Conservation (phyloP, 1,140 invertebrate species). For the Zaprionus africanus region DNA sequence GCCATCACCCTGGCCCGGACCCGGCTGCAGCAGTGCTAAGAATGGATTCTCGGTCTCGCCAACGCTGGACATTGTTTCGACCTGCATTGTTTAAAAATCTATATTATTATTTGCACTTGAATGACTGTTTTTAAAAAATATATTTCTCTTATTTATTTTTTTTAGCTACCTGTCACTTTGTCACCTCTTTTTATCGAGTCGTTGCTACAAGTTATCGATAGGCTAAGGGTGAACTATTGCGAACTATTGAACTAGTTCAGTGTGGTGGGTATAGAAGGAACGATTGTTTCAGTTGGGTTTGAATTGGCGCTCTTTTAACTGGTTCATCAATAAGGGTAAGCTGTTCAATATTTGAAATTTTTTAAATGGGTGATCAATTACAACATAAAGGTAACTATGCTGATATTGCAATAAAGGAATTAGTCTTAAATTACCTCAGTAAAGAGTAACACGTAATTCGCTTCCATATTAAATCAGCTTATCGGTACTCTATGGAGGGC, state of each 20-base stretch:
- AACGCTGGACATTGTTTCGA: conserved; percentile 56
- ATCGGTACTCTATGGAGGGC: background rate
- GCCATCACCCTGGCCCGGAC: conserved; percentile 41
- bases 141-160: conserved; percentile 11
- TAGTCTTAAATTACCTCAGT: background rate
- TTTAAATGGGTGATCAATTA: background rate
- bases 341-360: background rate
- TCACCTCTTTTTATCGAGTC: conserved; percentile 20
- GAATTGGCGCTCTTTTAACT: background rate
- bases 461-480: background rate
- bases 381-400: background rate
- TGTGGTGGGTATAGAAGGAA: background rate
- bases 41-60: conserved; percentile 71
- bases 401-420: background rate
- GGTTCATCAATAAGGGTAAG: background rate
- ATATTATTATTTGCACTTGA: background rate
- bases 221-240: background rate
- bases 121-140: conserved; percentile 13
- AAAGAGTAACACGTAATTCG: background rate
- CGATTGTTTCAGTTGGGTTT: background rate
- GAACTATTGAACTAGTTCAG: background rate
- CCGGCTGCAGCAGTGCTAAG: conserved; percentile 64
- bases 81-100: conserved; percentile 7
- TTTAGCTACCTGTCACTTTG: conserved; percentile 49
- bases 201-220: conserved; percentile 6